Base-by-base conservation (phyloP, 37 sponge, comb jelly and placozoan genomes). In the Mnemiopsis leidyi region DNA sequence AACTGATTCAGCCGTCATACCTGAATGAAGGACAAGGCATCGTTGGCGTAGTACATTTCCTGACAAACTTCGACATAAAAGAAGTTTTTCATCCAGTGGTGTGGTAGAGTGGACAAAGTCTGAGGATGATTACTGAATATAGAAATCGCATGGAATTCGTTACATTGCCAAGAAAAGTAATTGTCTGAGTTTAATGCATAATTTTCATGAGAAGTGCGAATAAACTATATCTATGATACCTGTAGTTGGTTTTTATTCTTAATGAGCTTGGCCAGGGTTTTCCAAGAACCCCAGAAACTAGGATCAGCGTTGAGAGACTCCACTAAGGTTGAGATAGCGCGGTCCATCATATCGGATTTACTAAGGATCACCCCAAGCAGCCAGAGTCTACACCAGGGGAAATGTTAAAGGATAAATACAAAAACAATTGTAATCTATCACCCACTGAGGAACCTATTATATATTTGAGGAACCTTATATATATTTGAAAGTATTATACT, bases 41-140 rank as follows among this genome's bases (percentile, higher is more conserved):
- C 97, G 7, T 95, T 93, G 24, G 94, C 92, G 29, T 93, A 94
- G 13, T 93, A 93, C 77, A 97, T 92, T 67, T 95, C 95, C 61
- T 95, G 95, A 33, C 94, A 96, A 23, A 92, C 95, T 36, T 67
- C 93, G 40, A 96, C 97, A 2, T 94, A 85, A 75, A 94, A 97
- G 95, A 97, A 95, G 61, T 95, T 94, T 94, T 95, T 94, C 92
- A 97, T 95, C 97, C 97, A 97, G 76, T 96, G 96, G 77, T 95
- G 36, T 23, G 97, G 97, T 26, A 97, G 69, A 23, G 92, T 3
- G 2, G 82, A 37, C 32, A 79, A 35, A 2, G 82, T 20, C 36
- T 79, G 82, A 31, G 73, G 73, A 69, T n/a, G 5, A 48, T 48
- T 48, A 48, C 61, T 18, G 13, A 48, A 5, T 5, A 48, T 48